Evolutionary conservation across 30 jellyfish, hydroid and myxozoan species (phyloP).

Genomic region (Hydractinia echinata): DNA sequence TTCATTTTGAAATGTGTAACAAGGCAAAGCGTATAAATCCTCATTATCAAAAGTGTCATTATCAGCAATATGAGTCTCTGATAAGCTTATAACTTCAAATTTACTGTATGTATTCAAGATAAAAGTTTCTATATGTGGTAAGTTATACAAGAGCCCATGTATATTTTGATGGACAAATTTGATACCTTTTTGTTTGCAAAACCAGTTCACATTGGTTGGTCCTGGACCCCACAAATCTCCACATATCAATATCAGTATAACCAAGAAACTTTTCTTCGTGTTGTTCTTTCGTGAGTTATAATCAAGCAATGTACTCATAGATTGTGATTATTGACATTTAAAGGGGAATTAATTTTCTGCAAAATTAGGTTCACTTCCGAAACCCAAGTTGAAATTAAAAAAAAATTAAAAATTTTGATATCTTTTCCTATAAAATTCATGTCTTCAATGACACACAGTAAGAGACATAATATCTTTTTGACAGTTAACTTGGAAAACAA

Average conservation of each 20-base stretch:
- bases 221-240: not conserved
- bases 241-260: not conserved
- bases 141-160: conserved; percentile 11
- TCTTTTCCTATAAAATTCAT: too few species aligned
- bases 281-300: too few species aligned
- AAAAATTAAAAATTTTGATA: too few species aligned
- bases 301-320: too few species aligned
- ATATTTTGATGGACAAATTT: conserved; percentile 1
- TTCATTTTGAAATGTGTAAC: not conserved
- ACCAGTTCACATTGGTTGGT: not conserved
- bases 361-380: too few species aligned
- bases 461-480: too few species aligned
- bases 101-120: not conserved
- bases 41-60: not conserved
- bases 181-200: conserved; percentile 11
- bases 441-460: too few species aligned
- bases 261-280: too few species aligned
- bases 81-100: not conserved
- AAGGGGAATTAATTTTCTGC: too few species aligned
- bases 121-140: not conserved
- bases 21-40: conserved; percentile 1
- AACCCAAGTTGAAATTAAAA: too few species aligned
- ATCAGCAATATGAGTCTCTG: conserved; percentile 4
- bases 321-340: too few species aligned
- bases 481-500: too few species aligned